Evolutionary conservation across 2,888 invertebrate genomes (phyloP).

Genomic region (Mallateleia sp.): DNA sequence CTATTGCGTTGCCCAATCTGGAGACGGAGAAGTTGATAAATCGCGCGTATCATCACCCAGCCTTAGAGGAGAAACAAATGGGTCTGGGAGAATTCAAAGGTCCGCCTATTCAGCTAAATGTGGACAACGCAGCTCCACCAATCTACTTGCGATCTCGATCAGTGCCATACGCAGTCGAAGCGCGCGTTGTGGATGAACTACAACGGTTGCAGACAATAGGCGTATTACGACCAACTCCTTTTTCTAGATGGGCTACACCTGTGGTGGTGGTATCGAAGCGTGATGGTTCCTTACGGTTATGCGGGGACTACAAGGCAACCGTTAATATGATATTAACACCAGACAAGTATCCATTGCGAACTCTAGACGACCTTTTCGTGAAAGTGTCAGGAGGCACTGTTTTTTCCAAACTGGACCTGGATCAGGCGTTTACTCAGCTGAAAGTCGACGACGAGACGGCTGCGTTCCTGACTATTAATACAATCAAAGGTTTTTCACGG

Average conservation of each 20-base stretch:
- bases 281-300: background rate
- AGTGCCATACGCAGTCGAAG: too few relatives aligned
- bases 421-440: conserved; percentile 8
- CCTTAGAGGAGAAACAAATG: too few relatives aligned
- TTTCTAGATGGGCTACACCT: conserved; percentile 45
- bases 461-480: background rate
- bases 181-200: too few relatives aligned
- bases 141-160: too few relatives aligned
- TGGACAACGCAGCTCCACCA: too few relatives aligned
- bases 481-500: conserved; percentile 33
- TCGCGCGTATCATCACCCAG: too few relatives aligned
- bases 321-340: background rate
- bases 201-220: conserved; percentile 10
- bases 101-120: too few relatives aligned
- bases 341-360: conserved; percentile 12
- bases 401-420: conserved; percentile 25
- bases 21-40: too few relatives aligned
- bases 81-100: too few relatives aligned
- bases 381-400: conserved; percentile 12
- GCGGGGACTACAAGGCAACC: conserved; percentile 26
- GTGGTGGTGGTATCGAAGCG: conserved; percentile 18
- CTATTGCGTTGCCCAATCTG: too few relatives aligned
- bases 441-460: background rate
- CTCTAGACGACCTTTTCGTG: conserved; percentile 21
- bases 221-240: conserved; percentile 24